Percentiles rank a stretch among this genome's conserved stretches.
These are phyloP conservation scores for Lerema accius DNA, from an alignment of 1,140 invertebrate species.

Conservation along the genomic window DNA sequence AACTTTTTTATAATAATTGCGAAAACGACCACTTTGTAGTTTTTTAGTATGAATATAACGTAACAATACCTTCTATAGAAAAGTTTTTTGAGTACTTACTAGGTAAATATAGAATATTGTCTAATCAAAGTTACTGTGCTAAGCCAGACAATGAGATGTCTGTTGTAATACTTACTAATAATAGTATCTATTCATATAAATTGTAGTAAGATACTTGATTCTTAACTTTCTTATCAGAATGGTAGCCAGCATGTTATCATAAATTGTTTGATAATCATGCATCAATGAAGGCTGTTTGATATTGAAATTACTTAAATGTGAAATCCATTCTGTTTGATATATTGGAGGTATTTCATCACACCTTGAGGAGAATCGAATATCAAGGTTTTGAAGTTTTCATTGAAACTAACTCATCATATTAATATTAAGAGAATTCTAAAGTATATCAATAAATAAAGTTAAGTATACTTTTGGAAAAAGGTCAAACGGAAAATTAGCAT, in stretches of 20 bases:
- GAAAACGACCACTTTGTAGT: too few relatives aligned
- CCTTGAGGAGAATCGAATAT: background rate
- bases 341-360: background rate
- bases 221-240: conserved; percentile 13
- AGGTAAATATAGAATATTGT: too few relatives aligned
- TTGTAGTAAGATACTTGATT: too few relatives aligned
- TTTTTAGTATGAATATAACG: too few relatives aligned
- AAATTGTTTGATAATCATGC: conserved; percentile 22
- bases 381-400: conserved; percentile 26
- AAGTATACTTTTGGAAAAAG: conserved; percentile 35
- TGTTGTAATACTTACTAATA: too few relatives aligned
- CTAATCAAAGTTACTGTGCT: too few relatives aligned
- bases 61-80: too few relatives aligned
- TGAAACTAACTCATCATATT: background rate
- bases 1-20: too few relatives aligned
- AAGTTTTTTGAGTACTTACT: too few relatives aligned
- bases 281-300: conserved; percentile 38
- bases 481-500: conserved; percentile 36
- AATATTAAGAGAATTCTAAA: background rate
- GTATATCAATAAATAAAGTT: conserved; percentile 28
- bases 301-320: too few relatives aligned
- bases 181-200: too few relatives aligned
- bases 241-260: conserved; percentile 30
- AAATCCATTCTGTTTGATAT: conserved; percentile 1
- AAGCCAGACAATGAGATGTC: too few relatives aligned